Percentiles rank a stretch among this genome's conserved stretches.
These are phyloP conservation scores for Rhogogaster chlorosoma DNA, from an alignment of 2,888 invertebrate genomes.

Conservation along the genomic window DNA sequence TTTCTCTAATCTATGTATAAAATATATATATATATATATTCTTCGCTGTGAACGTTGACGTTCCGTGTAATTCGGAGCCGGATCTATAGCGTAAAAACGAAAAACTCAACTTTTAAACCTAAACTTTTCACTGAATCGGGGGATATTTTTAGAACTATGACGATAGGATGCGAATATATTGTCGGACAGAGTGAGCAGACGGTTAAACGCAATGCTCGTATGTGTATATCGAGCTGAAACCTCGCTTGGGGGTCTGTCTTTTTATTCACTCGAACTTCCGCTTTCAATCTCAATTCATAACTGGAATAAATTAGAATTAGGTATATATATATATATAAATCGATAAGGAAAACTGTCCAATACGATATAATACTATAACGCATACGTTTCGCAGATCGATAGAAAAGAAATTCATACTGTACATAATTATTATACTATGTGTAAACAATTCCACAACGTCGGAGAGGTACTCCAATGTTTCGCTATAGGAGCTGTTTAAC, in stretches of 20 bases:
- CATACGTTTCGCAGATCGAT: too few relatives aligned
- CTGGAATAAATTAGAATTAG: too few relatives aligned
- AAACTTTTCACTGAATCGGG: background rate
- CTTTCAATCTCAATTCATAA: background rate
- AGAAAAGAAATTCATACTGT: too few relatives aligned
- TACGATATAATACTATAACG: too few relatives aligned
- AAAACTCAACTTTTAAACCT: background rate
- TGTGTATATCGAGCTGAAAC: background rate
- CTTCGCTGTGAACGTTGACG: background rate
- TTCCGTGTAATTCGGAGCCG: background rate
- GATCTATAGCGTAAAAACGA: background rate
- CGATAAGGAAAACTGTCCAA: background rate
- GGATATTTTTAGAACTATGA: background rate
- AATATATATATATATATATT: background rate
- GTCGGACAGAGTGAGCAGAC: background rate
- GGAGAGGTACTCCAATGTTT: too few relatives aligned
- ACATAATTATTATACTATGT: too few relatives aligned
- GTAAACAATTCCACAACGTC: too few relatives aligned
- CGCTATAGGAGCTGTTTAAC: too few relatives aligned
- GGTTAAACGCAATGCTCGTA: background rate
- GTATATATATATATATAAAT: too few relatives aligned
- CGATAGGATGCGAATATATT: background rate
- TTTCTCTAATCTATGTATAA: background rate
- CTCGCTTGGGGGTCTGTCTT: background rate
- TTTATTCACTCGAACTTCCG: background rate